These are phyloP conservation scores for Phoxinus phoxinus DNA, from an alignment of 2,113 vertebrate species.

Conservation along the genomic window DNA sequence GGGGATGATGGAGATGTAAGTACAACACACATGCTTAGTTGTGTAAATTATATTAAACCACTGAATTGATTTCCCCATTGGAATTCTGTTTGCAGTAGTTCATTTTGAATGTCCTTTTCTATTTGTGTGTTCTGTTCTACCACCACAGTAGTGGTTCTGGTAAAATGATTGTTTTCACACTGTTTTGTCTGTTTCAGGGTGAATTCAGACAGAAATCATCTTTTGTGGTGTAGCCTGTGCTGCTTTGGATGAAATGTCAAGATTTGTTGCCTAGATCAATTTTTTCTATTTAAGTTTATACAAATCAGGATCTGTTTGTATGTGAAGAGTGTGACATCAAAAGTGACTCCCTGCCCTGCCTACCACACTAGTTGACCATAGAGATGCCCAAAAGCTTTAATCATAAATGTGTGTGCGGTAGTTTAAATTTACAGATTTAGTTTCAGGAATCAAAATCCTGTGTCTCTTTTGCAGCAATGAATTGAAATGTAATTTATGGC, in stretches of 20 bases:
- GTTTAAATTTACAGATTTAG: background rate
- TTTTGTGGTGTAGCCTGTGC: constrained; percentile 74
- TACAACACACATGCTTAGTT: constrained; percentile 32
- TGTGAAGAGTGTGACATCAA: background rate
- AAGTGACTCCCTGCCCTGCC: background rate
- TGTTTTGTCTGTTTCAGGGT: constrained; percentile 61
- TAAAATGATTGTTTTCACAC: background rate
- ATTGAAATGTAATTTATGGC: constrained; percentile 18
- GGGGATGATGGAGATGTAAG: constrained; percentile 72
- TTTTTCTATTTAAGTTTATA: background rate
- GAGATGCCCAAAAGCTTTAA: background rate
- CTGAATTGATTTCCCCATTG: background rate
- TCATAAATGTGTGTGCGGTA: background rate
- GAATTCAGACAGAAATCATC: constrained; percentile 82
- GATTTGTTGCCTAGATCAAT: constrained; percentile 16
- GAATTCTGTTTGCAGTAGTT: background rate
- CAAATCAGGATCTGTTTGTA: background rate
- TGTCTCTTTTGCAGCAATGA: background rate
- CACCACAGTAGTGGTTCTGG: background rate
- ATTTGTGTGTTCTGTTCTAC: background rate
- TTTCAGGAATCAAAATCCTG: background rate
- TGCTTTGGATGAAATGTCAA: constrained; percentile 10
- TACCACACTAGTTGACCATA: background rate
- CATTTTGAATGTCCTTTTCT: background rate
- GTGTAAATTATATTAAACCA: background rate